Evolutionary conservation across 1,140 invertebrate species (phyloP).

Genomic region (Drosophila carrolli): DNA sequence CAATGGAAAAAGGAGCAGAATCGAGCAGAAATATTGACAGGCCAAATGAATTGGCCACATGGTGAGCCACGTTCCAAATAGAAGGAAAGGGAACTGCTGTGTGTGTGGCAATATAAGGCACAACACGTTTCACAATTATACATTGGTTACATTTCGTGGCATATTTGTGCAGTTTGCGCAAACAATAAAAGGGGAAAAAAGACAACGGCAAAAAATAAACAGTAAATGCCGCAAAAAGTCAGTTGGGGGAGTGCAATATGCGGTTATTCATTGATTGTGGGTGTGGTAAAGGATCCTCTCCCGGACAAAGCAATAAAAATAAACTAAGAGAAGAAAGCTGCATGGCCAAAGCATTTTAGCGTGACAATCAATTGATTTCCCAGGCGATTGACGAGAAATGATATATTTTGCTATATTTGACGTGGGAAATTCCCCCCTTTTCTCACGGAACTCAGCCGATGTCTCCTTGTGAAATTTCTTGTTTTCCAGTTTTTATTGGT

Average conservation of each 20-base stretch:
- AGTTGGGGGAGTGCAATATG: slow-evolving; percentile 52
- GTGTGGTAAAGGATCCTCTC: slow-evolving; percentile 13
- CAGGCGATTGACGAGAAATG: slow-evolving; percentile 55
- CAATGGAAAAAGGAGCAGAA: slow-evolving; percentile 21
- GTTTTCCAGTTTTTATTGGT: slow-evolving; percentile 10
- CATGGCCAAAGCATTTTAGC: slow-evolving; percentile 69
- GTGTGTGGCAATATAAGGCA: slow-evolving; percentile 62
- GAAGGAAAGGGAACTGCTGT: background rate
- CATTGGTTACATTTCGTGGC: slow-evolving; percentile 77
- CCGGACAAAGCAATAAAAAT: slow-evolving; percentile 48
- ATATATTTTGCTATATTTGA: slow-evolving; percentile 37
- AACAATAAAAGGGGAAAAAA: slow-evolving; percentile 45
- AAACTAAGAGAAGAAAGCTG: slow-evolving; percentile 10
- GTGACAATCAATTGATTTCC: slow-evolving; percentile 81
- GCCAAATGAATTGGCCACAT: slow-evolving; percentile 66
- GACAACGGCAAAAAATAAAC: slow-evolving; percentile 9
- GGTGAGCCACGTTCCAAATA: slow-evolving; percentile 33
- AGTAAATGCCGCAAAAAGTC: slow-evolving; percentile 54
- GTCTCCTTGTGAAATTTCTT: slow-evolving; percentile 4
- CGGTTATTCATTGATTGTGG: slow-evolving; percentile 61
- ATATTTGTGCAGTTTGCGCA: slow-evolving; percentile 74
- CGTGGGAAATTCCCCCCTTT: slow-evolving; percentile 4
- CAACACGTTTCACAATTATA: slow-evolving; percentile 83
- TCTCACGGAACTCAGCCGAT: background rate
- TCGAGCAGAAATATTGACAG: slow-evolving; percentile 53